Evolutionary conservation across 2,113 vertebrate genomes (phyloP).

Genomic region (Psittacula cyanocephala): DNA sequence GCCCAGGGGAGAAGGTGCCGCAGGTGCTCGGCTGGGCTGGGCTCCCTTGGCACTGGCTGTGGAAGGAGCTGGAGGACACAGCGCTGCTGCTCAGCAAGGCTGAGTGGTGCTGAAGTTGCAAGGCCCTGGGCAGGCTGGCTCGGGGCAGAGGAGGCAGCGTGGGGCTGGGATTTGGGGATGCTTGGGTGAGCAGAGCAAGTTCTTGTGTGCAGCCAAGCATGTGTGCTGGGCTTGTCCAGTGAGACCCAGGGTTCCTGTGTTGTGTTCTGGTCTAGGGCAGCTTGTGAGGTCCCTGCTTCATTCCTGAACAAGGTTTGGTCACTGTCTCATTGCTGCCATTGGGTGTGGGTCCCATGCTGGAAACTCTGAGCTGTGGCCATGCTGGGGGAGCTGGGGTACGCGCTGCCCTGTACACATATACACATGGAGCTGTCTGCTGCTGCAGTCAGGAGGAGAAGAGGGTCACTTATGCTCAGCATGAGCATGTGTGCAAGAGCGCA

Average conservation of each 20-base stretch:
- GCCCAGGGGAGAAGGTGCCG: rapidly evolving
- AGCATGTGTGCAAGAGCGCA: rapidly evolving
- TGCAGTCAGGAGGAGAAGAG: neutral
- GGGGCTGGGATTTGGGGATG: neutral
- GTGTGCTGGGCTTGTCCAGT: neutral
- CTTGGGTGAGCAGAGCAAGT: neutral
- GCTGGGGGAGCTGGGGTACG: neutral
- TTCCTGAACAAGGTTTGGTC: neutral
- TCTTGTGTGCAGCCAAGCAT: neutral
- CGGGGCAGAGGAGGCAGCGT: neutral
- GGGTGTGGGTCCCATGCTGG: neutral
- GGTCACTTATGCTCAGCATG: neutral
- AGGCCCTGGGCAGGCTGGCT: neutral
- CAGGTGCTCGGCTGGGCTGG: rapidly evolving
- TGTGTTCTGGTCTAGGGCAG: rapidly evolving
- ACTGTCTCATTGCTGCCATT: neutral
- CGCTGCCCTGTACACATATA: rapidly evolving
- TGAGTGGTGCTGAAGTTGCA: rapidly evolving
- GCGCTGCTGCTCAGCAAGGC: neutral
- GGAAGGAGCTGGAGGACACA: neutral
- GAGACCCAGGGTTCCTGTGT: neutral
- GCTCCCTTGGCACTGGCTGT: rapidly evolving
- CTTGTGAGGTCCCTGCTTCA: neutral
- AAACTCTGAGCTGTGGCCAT: rapidly evolving
- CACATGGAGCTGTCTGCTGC: neutral